Evolutionary conservation across 1,140 invertebrate genomes (phyloP), one percentile per base, ranked within the genome.

Genomic region (Batillaria attramentaria): DNA sequence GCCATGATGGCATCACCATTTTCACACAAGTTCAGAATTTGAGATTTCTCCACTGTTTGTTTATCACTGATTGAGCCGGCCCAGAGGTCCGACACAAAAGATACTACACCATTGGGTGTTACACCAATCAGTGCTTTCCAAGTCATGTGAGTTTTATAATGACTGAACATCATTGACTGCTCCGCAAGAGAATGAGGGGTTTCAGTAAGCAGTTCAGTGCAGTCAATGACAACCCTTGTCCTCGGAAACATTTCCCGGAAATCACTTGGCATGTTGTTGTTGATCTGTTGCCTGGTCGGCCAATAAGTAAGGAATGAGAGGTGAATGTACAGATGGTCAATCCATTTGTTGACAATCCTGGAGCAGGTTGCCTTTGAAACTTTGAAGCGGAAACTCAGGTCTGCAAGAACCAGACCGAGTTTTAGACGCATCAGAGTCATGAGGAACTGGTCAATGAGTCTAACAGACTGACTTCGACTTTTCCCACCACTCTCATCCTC

Each of bases 1-100:
- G 35, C 70, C 70, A 72, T 72, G n/a, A 72, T 46, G 2, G 70
- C 35, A 46, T 72, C 70, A 37, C 70, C 70, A 3, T 37, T n/a
- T 72, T 72, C 70, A 72, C 70, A 72, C n/a, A 72, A 28, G 42
- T 72, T 20, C 42, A 46, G 42, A 50, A 50, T 10, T 50, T 24
- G 10, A 50, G 10, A 13, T 50, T 10, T 50, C 24, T 50, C 10
- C 46, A 50, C 46, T 13, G 24, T 50, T 50, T 50, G 24, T n/a
- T n/a, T n/a, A n/a, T n/a, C n/a, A n/a, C n/a, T n/a, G n/a, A n/a
- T n/a, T n/a, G n/a, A n/a, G n/a, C n/a, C n/a, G n/a, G n/a, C n/a
- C n/a, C n/a, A n/a, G n/a, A n/a, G n/a, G n/a, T n/a, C n/a, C n/a
- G n/a, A n/a, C n/a, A n/a, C n/a, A n/a, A n/a, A n/a, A n/a, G n/a